These are phyloP conservation scores for Parasteatoda lunata DNA, from an alignment of 2,888 invertebrate species.

Conservation along the genomic window DNA sequence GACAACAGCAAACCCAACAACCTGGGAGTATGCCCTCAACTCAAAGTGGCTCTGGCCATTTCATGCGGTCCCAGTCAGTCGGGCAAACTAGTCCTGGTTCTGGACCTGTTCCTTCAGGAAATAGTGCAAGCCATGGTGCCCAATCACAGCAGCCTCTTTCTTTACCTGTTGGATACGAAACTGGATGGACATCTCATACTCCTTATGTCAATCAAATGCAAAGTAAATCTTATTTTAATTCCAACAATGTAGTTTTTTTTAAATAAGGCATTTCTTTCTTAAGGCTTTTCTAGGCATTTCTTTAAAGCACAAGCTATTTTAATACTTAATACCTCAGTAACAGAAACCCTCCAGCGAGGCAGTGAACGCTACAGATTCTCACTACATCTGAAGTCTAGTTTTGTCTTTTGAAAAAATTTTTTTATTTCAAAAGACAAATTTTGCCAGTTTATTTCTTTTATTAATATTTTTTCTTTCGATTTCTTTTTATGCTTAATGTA, in stretches of 20 bases:
- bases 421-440: too few relatives aligned
- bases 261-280: too few relatives aligned
- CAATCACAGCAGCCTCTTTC: conserved; percentile 68
- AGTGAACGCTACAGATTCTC: too few relatives aligned
- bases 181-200: conserved; percentile 71
- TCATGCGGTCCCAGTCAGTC: conserved; percentile 60
- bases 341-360: too few relatives aligned
- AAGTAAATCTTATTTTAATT: conserved; percentile 33
- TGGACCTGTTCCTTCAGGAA: conserved; percentile 70
- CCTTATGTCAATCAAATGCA: conserved; percentile 70
- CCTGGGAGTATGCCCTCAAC: conserved; percentile 69
- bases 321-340: too few relatives aligned
- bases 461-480: too few relatives aligned
- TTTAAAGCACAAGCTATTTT: too few relatives aligned
- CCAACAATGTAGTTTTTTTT: neutral
- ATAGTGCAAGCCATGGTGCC: conserved; percentile 70
- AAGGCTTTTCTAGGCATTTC: too few relatives aligned
- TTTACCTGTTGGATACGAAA: conserved; percentile 69
- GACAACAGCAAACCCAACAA: conserved; percentile 72
- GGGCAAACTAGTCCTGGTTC: conserved; percentile 49
- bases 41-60: conserved; percentile 47
- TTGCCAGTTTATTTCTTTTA: too few relatives aligned
- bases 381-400: too few relatives aligned
- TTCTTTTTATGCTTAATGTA: too few relatives aligned
- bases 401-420: too few relatives aligned